These are phyloP conservation scores for Pristionchus fissidentatus DNA, from an alignment of 2,888 invertebrate species.

Conservation along the genomic window DNA sequence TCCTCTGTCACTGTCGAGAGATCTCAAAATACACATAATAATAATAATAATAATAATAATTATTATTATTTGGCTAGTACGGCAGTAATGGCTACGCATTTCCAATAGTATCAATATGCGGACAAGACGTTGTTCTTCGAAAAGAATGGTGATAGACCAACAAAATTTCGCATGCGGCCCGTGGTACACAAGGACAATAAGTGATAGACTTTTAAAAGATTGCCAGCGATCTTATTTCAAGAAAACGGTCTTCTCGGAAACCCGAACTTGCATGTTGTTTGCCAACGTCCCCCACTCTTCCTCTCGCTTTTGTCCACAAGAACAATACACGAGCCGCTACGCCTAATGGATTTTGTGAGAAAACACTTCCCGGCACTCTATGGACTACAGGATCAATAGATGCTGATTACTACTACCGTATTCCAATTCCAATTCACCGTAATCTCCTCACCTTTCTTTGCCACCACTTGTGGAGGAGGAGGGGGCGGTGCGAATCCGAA, in stretches of 20 bases:
- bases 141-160: too few relatives aligned
- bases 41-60: neutral
- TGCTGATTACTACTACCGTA: neutral
- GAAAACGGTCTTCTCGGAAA: too few relatives aligned
- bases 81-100: too few relatives aligned
- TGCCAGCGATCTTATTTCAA: too few relatives aligned
- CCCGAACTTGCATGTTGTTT: too few relatives aligned
- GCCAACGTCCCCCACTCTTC: neutral
- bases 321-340: neutral
- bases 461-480: neutral
- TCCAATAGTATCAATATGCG: neutral
- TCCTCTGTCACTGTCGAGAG: slow-evolving; percentile 31
- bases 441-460: neutral
- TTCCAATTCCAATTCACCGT: neutral
- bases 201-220: too few relatives aligned
- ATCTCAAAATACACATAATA: slow-evolving; percentile 1
- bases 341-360: neutral
- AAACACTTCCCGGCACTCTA: neutral
- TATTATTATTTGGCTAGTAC: neutral
- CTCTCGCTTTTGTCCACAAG: neutral
- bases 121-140: neutral
- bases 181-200: too few relatives aligned
- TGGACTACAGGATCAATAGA: neutral
- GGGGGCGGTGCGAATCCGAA: slow-evolving; percentile 36
- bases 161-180: too few relatives aligned